A percentile compares a stretch with the other conserved stretches of the same genome.
These are phyloP conservation scores for Callorhinus ursinus DNA, from an alignment of 2,113 vertebrate species.

Conservation along the genomic window DNA sequence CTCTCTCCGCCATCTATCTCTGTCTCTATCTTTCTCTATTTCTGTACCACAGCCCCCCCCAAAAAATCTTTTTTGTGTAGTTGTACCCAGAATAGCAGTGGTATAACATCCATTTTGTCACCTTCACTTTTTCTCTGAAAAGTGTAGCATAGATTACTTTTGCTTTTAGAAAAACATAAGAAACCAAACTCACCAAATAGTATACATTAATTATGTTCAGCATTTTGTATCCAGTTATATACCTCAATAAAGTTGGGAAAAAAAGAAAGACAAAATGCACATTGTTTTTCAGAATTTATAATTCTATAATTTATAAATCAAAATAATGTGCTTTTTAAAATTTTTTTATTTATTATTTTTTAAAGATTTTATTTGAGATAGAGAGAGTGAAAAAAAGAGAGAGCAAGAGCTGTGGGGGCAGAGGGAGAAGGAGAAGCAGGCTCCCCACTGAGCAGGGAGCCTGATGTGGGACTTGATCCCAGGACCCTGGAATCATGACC, in stretches of 20 bases:
- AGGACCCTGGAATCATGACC: not conserved
- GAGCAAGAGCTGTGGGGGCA: not conserved
- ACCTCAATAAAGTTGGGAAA: not conserved
- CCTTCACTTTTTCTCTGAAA: not conserved
- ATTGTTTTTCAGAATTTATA: slow-evolving; percentile 5
- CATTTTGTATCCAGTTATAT: not conserved
- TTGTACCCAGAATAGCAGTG: not conserved
- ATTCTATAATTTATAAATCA: not conserved
- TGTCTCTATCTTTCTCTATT: not conserved
- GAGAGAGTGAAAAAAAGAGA: not conserved
- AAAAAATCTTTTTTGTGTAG: not conserved
- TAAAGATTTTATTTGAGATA: not conserved
- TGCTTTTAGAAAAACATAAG: not conserved
- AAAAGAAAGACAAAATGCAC: not conserved
- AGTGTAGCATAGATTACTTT: not conserved
- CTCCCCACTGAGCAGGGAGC: not conserved
- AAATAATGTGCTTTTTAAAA: not conserved
- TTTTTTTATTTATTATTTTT: not conserved
- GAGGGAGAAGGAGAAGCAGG: not conserved
- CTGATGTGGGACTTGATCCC: not conserved
- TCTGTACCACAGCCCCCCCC: not conserved
- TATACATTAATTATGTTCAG: not conserved
- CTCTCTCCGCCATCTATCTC: not conserved
- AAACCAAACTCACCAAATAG: not conserved
- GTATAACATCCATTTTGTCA: not conserved